A percentile compares a stretch with the other conserved stretches of the same genome.
Evolutionary conservation across 37 sponge, comb jelly and placozoan genomes (phyloP).

Genomic region (Cliona cf. orientalis): DNA sequence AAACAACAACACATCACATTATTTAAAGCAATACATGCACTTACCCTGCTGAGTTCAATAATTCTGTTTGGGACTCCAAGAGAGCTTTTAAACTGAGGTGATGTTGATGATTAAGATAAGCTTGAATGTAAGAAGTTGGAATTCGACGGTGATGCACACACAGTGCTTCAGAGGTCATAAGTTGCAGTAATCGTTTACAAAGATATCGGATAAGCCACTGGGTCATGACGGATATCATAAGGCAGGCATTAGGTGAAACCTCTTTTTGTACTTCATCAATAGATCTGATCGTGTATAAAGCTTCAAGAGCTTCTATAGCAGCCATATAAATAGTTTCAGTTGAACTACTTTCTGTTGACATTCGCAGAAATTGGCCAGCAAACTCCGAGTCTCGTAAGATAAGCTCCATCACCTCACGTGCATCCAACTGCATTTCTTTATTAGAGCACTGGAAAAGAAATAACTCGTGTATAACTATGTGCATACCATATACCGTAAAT

Average conservation of each 20-base stretch:
- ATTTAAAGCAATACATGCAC: not conserved
- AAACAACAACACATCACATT: no score
- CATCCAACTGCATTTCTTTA: conserved; percentile 44
- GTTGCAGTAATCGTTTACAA: conserved; percentile 54
- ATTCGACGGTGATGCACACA: conserved; percentile 24
- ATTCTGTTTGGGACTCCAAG: conserved; percentile 11
- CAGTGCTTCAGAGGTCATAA: conserved; percentile 72
- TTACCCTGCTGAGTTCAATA: not conserved
- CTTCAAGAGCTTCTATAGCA: conserved; percentile 32
- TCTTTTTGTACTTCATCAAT: conserved; percentile 6
- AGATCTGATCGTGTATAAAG: conserved; percentile 8
- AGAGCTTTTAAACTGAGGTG: conserved; percentile 82
- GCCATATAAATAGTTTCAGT: conserved; percentile 20
- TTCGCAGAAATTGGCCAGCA: conserved; percentile 33
- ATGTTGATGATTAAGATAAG: conserved; percentile 78
- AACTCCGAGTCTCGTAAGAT: conserved; percentile 51
- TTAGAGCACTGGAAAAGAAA: conserved; percentile 44
- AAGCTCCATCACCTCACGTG: conserved; percentile 22
- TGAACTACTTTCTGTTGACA: conserved; percentile 20
- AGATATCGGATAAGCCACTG: conserved; percentile 51
- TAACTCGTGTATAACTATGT: no score
- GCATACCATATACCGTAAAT: no score
- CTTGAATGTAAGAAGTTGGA: conserved; percentile 47
- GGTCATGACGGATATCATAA: conserved; percentile 36
- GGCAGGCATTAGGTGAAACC: conserved; percentile 38